Evolutionary conservation across 2,797 vertebrate genomes (phyloP), one percentile per base, ranked within the genome.

Genomic region (Enteromius viviparus): DNA sequence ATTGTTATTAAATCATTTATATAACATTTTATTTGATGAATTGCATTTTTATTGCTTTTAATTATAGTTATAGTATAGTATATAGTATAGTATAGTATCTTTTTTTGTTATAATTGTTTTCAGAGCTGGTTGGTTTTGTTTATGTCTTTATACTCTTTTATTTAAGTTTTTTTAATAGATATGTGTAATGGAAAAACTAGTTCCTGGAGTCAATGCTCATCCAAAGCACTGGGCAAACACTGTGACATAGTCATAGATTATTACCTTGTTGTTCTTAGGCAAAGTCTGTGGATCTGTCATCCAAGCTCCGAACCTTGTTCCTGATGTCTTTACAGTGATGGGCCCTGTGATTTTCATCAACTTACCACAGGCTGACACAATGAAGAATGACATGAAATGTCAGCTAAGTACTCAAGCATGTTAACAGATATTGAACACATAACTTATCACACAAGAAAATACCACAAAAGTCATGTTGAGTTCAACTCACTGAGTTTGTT

Each of bases 261-360:
- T 74, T 95, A 98, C 98, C 93, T 97, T 92, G 90, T 97, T 98
- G 87, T 97, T 96, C 91, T 95, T 96, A 87, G 96, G 95, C 10
- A 96, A 93, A 83, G 96, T 95, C 86, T 96, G 91, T 32, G 97
- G 97, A 89, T 99, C 97, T 51, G 97, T 98, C 97, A 98, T 98
- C 98, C 98, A 99, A 86, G 98, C 97, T 72, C 97, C 98, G 91
- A 99, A 99, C 85, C 98, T 95, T 55, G 97, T 98, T 93, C 98
- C 97, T 65, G 97, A 99, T 88, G 95, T 98, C 95, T 99, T 99
- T 91, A 99, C 93, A 88, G 97, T 99, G 89, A 94, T 90, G 37
- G 97, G 97, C 87, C 97, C 97, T 84, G 95, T 97, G 94, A 99
- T 98, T 95, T 98, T 98, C 98, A 99, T 99, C 95, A 99, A 75